Conservation (phyloP, 2,113 vertebrate species). For the Cheirogaleus medius region DNA sequence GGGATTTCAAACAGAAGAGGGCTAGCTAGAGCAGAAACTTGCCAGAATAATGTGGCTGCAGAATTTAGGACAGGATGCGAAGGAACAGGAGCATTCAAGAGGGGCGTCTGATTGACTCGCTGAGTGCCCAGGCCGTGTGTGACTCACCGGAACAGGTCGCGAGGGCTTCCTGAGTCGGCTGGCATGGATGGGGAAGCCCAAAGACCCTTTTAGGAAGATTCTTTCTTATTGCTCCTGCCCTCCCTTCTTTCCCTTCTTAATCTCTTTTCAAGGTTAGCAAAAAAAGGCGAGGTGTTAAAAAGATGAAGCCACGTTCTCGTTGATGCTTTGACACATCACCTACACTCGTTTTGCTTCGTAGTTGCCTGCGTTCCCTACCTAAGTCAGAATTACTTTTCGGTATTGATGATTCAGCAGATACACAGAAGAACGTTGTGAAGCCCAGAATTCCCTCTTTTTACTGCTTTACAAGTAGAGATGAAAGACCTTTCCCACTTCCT, state of each 20-base stretch:
- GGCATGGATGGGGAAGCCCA: background rate
- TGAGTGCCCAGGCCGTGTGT: accelerated
- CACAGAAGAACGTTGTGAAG: background rate
- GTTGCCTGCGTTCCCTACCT: background rate
- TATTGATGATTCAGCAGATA: background rate
- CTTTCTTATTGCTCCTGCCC: background rate
- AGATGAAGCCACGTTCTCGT: accelerated
- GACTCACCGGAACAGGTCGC: background rate
- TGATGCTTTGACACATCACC: background rate
- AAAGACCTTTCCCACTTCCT: background rate
- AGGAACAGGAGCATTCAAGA: background rate
- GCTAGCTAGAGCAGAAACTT: background rate
- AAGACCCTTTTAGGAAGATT: background rate
- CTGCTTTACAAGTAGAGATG: background rate
- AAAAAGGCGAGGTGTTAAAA: background rate
- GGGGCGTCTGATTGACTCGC: background rate
- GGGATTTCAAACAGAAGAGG: background rate
- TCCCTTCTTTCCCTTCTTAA: background rate
- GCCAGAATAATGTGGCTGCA: background rate
- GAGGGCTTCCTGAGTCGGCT: background rate
- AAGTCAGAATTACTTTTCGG: background rate
- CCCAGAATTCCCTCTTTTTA: background rate
- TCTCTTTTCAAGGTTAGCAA: background rate
- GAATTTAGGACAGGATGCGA: background rate
- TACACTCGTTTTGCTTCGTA: no score